These are phyloP conservation scores for Augiades crinisus DNA, from an alignment of 2,888 invertebrate species.

Conservation along the genomic window DNA sequence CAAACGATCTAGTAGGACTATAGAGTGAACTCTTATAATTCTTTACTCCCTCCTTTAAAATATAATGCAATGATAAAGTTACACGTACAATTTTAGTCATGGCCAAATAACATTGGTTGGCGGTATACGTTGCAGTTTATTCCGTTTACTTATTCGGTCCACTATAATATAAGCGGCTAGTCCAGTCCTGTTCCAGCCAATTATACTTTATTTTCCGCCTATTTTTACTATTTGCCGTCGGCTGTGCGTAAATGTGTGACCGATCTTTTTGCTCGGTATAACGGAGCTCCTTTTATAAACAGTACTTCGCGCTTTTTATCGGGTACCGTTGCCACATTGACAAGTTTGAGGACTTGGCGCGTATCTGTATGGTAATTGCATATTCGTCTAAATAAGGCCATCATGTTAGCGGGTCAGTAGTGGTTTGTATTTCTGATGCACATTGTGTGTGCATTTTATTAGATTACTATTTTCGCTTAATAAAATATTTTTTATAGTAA, in stretches of 20 bases:
- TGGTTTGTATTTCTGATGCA: conserved; percentile 11
- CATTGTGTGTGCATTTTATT: background rate
- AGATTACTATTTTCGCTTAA: conserved; percentile 2
- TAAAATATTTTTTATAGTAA: background rate
- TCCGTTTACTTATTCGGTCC: conserved; percentile 49
- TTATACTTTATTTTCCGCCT: conserved; percentile 36
- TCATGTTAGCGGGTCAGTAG: conserved; percentile 23
- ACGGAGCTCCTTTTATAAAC: conserved; percentile 34
- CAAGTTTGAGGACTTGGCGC: conserved; percentile 7
- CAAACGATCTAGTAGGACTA: too few relatives aligned
- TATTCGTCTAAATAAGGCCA: conserved; percentile 22
- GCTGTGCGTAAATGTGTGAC: conserved; percentile 38
- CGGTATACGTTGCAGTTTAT: conserved; percentile 42
- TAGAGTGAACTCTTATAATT: too few relatives aligned
- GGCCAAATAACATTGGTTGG: too few relatives aligned
- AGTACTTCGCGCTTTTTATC: conserved; percentile 23
- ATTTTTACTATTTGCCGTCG: conserved; percentile 38
- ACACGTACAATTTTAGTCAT: too few relatives aligned
- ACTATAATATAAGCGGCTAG: conserved; percentile 43
- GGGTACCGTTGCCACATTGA: conserved; percentile 21
- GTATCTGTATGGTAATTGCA: conserved; percentile 22
- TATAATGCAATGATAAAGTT: too few relatives aligned
- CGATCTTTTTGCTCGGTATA: conserved; percentile 36
- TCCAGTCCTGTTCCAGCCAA: conserved; percentile 34
- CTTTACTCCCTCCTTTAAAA: too few relatives aligned